Evolutionary conservation across 2,797 vertebrate genomes (phyloP).

Genomic region (Neomorphus geoffroyi): DNA sequence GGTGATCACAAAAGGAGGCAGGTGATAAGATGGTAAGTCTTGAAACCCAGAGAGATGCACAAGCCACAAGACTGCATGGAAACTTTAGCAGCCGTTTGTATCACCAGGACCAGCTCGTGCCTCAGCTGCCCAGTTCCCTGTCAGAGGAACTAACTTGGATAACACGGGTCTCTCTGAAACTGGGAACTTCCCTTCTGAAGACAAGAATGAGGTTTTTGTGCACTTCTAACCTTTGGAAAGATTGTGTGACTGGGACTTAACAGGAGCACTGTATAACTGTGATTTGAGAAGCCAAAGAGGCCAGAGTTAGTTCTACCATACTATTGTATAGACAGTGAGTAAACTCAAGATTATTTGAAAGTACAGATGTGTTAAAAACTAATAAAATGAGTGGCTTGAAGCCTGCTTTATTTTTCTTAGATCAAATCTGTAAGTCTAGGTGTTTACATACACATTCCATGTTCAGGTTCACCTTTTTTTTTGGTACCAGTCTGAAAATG

Average conservation of each 20-base stretch:
- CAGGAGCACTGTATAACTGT: neutral
- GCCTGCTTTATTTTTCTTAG: neutral
- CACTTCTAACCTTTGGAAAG: neutral
- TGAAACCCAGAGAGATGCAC: neutral
- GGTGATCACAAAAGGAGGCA: neutral
- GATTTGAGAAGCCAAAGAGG: neutral
- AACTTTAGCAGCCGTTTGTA: neutral
- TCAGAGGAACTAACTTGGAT: neutral
- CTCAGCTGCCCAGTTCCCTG: neutral
- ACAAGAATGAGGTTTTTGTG: neutral
- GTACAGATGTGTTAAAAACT: neutral
- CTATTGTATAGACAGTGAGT: neutral
- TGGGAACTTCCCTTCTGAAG: neutral
- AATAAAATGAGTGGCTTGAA: neutral
- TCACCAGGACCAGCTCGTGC: neutral
- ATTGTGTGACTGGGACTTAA: neutral
- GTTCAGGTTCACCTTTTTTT: neutral
- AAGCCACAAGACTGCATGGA: neutral
- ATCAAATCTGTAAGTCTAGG: neutral
- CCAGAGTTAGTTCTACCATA: neutral
- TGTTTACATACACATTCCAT: neutral
- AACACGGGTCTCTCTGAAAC: neutral
- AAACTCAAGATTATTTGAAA: neutral
- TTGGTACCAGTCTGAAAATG: neutral
- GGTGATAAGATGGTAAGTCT: neutral